These are phyloP conservation scores for Xestia sexstrigata DNA, from an alignment of 2,888 invertebrate species.

Conservation along the genomic window DNA sequence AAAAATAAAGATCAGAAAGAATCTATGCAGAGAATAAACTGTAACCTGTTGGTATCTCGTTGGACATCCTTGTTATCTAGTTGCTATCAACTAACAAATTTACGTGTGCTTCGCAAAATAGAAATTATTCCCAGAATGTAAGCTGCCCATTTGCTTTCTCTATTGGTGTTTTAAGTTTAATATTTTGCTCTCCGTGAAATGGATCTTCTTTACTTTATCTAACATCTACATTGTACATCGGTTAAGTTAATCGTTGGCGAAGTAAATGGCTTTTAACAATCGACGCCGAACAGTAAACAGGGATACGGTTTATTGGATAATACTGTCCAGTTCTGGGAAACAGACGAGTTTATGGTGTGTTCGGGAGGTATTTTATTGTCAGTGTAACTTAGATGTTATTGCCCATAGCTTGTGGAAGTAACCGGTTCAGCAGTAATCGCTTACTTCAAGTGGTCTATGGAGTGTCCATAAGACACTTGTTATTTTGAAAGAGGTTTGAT, in stretches of 20 bases:
- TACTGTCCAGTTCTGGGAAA: slow-evolving; percentile 49
- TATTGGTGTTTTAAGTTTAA: not conserved
- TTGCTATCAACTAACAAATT: not conserved
- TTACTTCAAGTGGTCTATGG: not conserved
- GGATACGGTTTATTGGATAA: slow-evolving; percentile 64
- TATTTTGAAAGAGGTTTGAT: not conserved
- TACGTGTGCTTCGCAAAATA: not conserved
- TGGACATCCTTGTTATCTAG: not conserved
- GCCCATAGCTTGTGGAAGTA: not conserved
- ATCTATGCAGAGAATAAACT: not conserved
- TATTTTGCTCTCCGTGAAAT: not conserved
- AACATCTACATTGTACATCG: slow-evolving; percentile 41
- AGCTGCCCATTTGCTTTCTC: not conserved
- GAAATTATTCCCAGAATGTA: not conserved
- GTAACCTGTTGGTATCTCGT: not conserved
- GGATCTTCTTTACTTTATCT: slow-evolving; percentile 33
- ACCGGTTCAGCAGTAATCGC: slow-evolving; percentile 11
- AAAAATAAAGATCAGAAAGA: not conserved
- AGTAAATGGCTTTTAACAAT: slow-evolving; percentile 63
- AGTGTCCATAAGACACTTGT: not conserved
- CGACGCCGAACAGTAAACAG: slow-evolving; percentile 63
- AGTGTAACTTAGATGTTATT: slow-evolving; percentile 32
- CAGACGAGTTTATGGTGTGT: slow-evolving; percentile 4
- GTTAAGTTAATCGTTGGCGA: slow-evolving; percentile 60
- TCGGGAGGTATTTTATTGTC: slow-evolving; percentile 17